A percentile compares a stretch with the other conserved stretches of the same genome.
Conservation (phyloP, 1,140 invertebrate genomes). For the Melanaphis sacchari region DNA sequence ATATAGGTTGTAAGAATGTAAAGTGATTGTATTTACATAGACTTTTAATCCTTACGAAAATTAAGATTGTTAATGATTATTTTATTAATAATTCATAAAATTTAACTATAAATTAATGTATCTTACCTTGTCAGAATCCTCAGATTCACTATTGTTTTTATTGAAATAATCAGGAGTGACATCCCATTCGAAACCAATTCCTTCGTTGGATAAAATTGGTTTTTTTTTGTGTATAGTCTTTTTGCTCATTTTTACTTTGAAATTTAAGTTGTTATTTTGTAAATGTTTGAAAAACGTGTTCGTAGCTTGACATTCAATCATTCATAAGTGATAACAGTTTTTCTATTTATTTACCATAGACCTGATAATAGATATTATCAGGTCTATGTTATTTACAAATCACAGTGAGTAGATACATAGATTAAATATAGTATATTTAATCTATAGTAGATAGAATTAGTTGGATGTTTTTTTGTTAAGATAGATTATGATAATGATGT, state of each 20-base stretch:
- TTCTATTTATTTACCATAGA: no score
- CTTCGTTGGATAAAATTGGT: neutral
- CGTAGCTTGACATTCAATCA: no score
- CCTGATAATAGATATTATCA: no score
- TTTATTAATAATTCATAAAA: neutral
- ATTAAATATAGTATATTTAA: no score
- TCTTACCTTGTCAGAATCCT: slow-evolving; percentile 39
- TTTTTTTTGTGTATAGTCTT: neutral
- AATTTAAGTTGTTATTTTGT: neutral
- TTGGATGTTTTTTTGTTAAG: no score
- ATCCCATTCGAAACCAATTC: slow-evolving; percentile 40
- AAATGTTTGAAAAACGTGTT: neutral
- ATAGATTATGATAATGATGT: no score
- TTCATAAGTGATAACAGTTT: no score
- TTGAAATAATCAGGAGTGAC: slow-evolving; percentile 33
- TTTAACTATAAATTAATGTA: neutral
- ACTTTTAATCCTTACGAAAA: neutral
- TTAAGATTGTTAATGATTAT: neutral
- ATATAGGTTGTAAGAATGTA: neutral
- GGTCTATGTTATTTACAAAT: no score
- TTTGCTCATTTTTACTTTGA: neutral
- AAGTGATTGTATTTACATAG: neutral
- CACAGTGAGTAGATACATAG: no score
- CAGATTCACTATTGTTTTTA: slow-evolving; percentile 5
- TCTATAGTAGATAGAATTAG: no score